Evolutionary conservation across 92 coral and sea anemone species (phyloP).

Genomic region (Plumapathes pennacea): DNA sequence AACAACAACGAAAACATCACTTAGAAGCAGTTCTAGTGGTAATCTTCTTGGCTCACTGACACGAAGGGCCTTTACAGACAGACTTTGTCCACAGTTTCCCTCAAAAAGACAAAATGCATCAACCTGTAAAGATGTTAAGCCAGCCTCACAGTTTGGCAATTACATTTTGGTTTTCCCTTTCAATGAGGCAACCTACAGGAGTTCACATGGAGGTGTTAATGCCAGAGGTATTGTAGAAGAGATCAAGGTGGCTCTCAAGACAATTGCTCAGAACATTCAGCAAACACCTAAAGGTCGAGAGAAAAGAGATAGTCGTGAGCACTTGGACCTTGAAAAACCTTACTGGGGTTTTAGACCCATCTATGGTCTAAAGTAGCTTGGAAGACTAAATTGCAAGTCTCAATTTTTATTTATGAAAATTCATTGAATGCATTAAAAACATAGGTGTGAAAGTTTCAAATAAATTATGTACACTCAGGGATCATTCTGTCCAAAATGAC

Average conservation of each 20-base stretch:
- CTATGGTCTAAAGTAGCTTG: slow-evolving; percentile 11
- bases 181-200: slow-evolving; percentile 61
- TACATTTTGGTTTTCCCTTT: slow-evolving; percentile 76
- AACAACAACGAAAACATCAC: no score
- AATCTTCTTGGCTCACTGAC: no score
- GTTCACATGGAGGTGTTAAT: slow-evolving; percentile 34
- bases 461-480: no score
- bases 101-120: not conserved
- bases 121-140: not conserved
- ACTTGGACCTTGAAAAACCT: slow-evolving; percentile 57
- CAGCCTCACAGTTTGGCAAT: slow-evolving; percentile 60
- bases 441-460: no score
- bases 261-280: slow-evolving; percentile 14
- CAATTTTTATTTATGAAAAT: not conserved
- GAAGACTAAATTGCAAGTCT: no score
- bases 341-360: slow-evolving; percentile 76
- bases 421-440: not conserved
- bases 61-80: no score
- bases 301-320: not conserved
- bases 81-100: no score
- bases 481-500: no score
- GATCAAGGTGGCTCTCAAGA: slow-evolving; percentile 55
- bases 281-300: not conserved
- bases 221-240: slow-evolving; percentile 66
- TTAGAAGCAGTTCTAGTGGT: no score